Evolutionary conservation across 1,140 invertebrate species (phyloP).

Genomic region (Lasioglossum baleicum): DNA sequence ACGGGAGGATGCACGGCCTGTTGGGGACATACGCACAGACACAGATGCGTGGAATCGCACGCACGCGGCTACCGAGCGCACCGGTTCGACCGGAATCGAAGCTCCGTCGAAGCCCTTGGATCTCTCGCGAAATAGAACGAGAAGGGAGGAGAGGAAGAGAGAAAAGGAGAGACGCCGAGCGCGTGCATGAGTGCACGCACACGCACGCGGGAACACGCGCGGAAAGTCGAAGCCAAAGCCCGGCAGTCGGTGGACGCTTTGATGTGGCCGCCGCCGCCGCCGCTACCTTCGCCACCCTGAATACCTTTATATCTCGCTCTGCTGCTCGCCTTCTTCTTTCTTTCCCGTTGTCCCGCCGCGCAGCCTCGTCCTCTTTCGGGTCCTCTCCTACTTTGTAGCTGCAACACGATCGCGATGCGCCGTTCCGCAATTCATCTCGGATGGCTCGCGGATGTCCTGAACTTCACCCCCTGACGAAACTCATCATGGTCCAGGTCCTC

Average conservation of each 20-base stretch:
- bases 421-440: conserved; percentile 51
- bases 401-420: conserved; percentile 24
- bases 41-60: conserved; percentile 29
- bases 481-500: background rate
- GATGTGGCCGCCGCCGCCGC: conserved; percentile 70
- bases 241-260: conserved; percentile 71
- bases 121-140: conserved; percentile 41
- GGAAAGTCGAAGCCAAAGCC: conserved; percentile 62
- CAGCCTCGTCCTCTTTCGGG: conserved; percentile 14
- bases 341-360: conserved; percentile 17
- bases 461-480: conserved; percentile 34
- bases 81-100: conserved; percentile 73
- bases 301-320: conserved; percentile 67
- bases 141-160: too few species aligned
- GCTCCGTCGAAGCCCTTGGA: conserved; percentile 43
- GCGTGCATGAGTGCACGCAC: conserved; percentile 45
- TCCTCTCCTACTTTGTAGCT: conserved; percentile 15
- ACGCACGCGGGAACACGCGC: conserved; percentile 51
- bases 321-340: conserved; percentile 42
- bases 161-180: conserved; percentile 2
- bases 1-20: conserved; percentile 33
- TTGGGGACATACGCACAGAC: conserved; percentile 22
- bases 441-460: conserved; percentile 20
- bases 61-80: conserved; percentile 51
- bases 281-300: conserved; percentile 70